These are phyloP conservation scores for Hafferia zeledoni DNA, from an alignment of 2,797 vertebrate genomes.

Conservation along the genomic window DNA sequence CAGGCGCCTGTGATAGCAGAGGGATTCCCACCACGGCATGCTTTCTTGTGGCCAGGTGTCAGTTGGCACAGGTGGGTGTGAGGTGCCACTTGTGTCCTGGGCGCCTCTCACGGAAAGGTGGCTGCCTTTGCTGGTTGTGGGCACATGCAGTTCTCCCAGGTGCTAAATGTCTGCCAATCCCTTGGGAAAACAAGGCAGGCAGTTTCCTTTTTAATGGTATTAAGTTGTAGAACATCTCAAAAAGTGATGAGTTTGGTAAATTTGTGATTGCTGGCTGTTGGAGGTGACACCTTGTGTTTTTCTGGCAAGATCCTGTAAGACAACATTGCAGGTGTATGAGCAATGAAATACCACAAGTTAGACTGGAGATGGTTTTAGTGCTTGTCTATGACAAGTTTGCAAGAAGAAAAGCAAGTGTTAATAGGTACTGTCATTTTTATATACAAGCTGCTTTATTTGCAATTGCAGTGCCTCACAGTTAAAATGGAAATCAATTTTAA, in stretches of 20 bases:
- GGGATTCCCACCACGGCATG: slow-evolving; percentile 71
- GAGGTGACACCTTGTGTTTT: background rate
- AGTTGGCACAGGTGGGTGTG: slow-evolving; percentile 85
- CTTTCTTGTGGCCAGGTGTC: slow-evolving; percentile 83
- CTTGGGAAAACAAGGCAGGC: slow-evolving; percentile 43
- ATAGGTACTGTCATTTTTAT: slow-evolving; percentile 30
- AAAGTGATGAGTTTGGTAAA: background rate
- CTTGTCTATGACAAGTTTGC: background rate
- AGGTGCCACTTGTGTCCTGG: slow-evolving; percentile 1
- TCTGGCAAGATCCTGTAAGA: background rate
- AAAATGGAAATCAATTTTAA: slow-evolving; percentile 69
- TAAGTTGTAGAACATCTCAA: background rate
- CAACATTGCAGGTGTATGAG: background rate
- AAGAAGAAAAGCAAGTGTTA: slow-evolving; percentile 47
- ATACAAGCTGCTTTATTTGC: slow-evolving; percentile 58
- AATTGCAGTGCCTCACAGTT: slow-evolving; percentile 44
- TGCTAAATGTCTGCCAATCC: slow-evolving; percentile 3
- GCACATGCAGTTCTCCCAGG: slow-evolving; percentile 34
- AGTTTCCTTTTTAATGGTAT: background rate
- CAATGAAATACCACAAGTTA: background rate
- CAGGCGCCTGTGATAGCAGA: background rate
- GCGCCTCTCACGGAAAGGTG: background rate
- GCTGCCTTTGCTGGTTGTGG: background rate
- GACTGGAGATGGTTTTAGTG: background rate
- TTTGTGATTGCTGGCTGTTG: background rate